Base-by-base conservation (phyloP, 1,140 invertebrate species). In the Trachymyrmex cornetzi region DNA sequence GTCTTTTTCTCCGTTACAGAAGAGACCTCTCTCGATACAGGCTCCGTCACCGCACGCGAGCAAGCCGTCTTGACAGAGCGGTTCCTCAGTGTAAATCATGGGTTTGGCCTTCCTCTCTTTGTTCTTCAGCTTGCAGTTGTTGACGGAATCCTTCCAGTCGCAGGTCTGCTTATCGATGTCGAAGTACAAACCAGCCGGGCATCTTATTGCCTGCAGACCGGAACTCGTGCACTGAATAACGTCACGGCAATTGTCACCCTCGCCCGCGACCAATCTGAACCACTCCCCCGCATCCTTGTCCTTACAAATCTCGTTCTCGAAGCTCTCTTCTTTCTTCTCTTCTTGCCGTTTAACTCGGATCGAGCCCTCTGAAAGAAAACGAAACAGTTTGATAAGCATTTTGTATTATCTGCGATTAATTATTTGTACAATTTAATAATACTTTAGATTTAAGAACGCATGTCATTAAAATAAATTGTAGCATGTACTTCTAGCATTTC, bases 121-220 rank as follows among this genome's bases (percentile, higher is more conserved):
- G 95, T 97, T 98, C 96, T 98, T 99, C 92, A 98, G 95, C 92
- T 98, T 98, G 95, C 98, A 99, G 94, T 99, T 99, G 94, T 98
- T 98, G 0, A 99, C 98, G 3, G 98, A 97, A 87, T 97, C 98
- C 94, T 99, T 99, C 98, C 98, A 99, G 93, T 99, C 98, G 93
- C 98, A 99, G 3, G 98, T 99, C 95, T 99, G 98, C 94, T 99
- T 99, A 93, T 99, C 98, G 91, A 99, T 99, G 94, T 99, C 98
- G 95, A 99, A 99, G 93, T 97, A 98, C 82, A 99, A 95, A 95
- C 98, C 98, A 72, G 98, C 98, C 22, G 98, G 98, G 94, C 98
- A 99, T 93, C 98, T 97, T 91, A 99, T 98, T 24, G 98, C 98
- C 96, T 99, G 98, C 44, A 99, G 96, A 91, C 98, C 98, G 92